Conservation (phyloP, 1,140 invertebrate species). For the Bombus impatiens region DNA sequence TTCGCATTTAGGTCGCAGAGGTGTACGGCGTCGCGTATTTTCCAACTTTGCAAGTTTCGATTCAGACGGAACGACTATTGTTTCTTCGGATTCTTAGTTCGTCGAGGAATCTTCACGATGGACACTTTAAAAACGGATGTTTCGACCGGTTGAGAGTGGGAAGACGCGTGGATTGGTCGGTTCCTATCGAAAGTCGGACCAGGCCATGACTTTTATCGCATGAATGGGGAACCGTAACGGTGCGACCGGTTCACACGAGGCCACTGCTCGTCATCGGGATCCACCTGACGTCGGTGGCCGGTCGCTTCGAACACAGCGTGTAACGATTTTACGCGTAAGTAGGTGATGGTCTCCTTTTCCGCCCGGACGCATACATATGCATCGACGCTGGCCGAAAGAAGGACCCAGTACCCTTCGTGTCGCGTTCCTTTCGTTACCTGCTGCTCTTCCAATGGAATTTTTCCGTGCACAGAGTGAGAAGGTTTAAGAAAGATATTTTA, state of each 20-base stretch:
- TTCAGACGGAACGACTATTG: too few species aligned
- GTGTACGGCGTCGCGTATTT: too few species aligned
- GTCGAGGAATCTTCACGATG: too few species aligned
- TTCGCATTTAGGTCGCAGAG: too few species aligned
- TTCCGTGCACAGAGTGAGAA: too few species aligned
- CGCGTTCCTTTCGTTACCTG: neutral
- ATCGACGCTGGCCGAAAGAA: conserved; percentile 8
- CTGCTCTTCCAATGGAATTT: too few species aligned
- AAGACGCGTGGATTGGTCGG: neutral
- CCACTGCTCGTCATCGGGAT: conserved; percentile 46
- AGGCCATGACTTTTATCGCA: conserved; percentile 38
- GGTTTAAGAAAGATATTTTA: too few species aligned
- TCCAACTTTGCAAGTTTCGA: too few species aligned
- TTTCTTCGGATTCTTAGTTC: too few species aligned
- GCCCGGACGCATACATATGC: conserved; percentile 14
- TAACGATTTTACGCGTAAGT: conserved; percentile 44
- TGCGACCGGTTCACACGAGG: conserved; percentile 58
- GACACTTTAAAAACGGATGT: neutral
- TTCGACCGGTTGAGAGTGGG: neutral
- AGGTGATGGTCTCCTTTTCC: conserved; percentile 51
- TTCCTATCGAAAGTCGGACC: conserved; percentile 13
- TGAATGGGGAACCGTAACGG: conserved; percentile 64
- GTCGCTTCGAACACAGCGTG: neutral
- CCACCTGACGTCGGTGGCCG: conserved; percentile 40
- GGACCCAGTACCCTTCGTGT: neutral